phyloP scores from a whole-genome alignment of 1,140 invertebrate genomes.

The Monochamus saltuarius region DNA sequence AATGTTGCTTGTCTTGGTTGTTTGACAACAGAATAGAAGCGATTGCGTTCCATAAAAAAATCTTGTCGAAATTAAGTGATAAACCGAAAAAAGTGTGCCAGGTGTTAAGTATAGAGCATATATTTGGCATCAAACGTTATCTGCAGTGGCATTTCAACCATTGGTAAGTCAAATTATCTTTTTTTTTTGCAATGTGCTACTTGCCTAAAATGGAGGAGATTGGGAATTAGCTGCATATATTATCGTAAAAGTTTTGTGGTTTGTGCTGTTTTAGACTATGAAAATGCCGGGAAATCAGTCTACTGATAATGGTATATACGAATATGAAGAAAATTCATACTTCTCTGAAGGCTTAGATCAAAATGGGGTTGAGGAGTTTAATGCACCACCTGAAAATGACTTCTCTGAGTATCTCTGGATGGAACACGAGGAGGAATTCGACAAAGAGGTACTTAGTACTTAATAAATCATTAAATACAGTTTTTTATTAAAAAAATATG shows the following conservation, averaged over 20 bases:
- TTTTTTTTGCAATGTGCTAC: conserved; percentile 20
- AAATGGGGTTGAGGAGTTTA: conserved; percentile 56
- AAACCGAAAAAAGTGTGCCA: background rate
- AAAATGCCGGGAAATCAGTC: conserved; percentile 58
- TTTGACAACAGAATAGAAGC: conserved; percentile 21
- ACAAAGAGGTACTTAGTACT: conserved; percentile 72
- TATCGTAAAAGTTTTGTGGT: background rate
- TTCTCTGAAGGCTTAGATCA: conserved; percentile 51
- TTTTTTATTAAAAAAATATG: conserved; percentile 10
- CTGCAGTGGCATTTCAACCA: conserved; percentile 11
- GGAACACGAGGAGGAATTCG: conserved; percentile 88
- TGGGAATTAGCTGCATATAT: conserved; percentile 10
- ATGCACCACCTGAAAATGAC: conserved; percentile 64
- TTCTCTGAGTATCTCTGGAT: conserved; percentile 90
- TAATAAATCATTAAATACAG: background rate
- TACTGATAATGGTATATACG: conserved; percentile 56
- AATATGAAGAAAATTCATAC: conserved; percentile 54
- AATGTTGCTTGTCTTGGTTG: conserved; percentile 2
- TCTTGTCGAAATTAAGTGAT: too few species aligned
- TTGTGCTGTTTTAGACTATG: conserved; percentile 55
- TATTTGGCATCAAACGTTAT: conserved; percentile 5
- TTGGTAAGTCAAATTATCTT: conserved; percentile 19
- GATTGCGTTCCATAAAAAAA: background rate
- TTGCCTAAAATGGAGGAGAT: conserved; percentile 31
- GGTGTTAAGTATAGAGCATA: background rate